Conservation (phyloP, 2,888 invertebrate species). For the Leptinotarsa rubiginosa region DNA sequence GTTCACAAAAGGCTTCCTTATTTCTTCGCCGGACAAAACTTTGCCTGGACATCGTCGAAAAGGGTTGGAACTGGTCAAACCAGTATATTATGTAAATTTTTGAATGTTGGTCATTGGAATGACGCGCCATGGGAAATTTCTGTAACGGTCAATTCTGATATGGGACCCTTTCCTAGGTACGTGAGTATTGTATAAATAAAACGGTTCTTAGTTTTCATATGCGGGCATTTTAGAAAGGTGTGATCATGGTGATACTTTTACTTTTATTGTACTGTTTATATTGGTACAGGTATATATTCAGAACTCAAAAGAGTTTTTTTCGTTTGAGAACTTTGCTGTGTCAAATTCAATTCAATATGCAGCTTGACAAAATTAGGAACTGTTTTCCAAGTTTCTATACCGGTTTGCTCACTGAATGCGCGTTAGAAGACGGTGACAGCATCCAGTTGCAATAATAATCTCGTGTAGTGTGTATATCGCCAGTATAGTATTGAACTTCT, state of each 20-base stretch:
- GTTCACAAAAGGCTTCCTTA: constrained; percentile 49
- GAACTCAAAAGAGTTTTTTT: neutral
- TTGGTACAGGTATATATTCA: neutral
- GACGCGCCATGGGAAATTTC: constrained; percentile 46
- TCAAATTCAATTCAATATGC: too few species aligned
- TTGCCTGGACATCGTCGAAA: constrained; percentile 49
- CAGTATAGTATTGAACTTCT: too few species aligned
- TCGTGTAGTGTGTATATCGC: too few species aligned
- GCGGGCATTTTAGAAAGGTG: constrained; percentile 9
- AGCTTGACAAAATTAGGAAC: too few species aligned
- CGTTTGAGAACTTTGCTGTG: too few species aligned
- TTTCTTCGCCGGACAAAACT: constrained; percentile 48
- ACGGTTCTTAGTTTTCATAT: constrained; percentile 26
- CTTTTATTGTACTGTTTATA: neutral
- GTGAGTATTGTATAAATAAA: constrained; percentile 19
- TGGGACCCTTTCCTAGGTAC: constrained; percentile 39
- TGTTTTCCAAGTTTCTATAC: too few species aligned
- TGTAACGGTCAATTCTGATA: constrained; percentile 46
- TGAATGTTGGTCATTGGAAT: constrained; percentile 48
- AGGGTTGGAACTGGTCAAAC: constrained; percentile 61
- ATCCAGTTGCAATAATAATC: too few species aligned
- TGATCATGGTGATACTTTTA: constrained; percentile 11
- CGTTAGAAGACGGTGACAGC: too few species aligned
- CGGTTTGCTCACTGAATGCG: too few species aligned
- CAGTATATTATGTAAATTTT: constrained; percentile 62